Evolutionary conservation across 1,140 invertebrate species (phyloP).

Genomic region (Drosophila ohnishii): DNA sequence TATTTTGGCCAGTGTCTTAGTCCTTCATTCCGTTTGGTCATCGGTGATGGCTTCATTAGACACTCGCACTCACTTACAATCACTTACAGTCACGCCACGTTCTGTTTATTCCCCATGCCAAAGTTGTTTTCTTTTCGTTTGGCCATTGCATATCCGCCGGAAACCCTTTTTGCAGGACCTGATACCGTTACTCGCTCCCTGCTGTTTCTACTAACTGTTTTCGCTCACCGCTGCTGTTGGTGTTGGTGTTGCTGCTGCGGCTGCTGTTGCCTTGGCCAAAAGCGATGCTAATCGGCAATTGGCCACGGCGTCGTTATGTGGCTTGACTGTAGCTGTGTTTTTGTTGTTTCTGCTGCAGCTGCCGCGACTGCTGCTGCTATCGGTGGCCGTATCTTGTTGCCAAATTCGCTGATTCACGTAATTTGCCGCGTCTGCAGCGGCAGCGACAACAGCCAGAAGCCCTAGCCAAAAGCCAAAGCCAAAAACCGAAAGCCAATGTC

Average conservation of each 20-base stretch:
- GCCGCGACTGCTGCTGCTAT: constrained; percentile 27
- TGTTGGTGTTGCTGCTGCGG: neutral
- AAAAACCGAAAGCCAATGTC: constrained; percentile 31
- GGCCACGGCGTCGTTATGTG: constrained; percentile 65
- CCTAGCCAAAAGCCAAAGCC: constrained; percentile 24
- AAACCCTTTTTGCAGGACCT: constrained; percentile 11
- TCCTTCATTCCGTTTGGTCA: constrained; percentile 24
- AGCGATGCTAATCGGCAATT: constrained; percentile 74
- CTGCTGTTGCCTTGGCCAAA: constrained; percentile 25
- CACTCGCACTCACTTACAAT: constrained; percentile 52
- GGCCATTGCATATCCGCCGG: constrained; percentile 32
- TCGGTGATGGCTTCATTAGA: constrained; percentile 48
- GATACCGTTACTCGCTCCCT: constrained; percentile 7
- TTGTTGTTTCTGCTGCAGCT: constrained; percentile 26
- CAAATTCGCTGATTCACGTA: constrained; percentile 66
- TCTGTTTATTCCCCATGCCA: constrained; percentile 15
- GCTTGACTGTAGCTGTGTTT: constrained; percentile 26
- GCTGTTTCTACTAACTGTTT: constrained; percentile 23
- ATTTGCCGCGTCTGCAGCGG: constrained; percentile 48
- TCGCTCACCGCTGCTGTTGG: constrained; percentile 18
- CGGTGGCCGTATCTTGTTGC: constrained; percentile 59
- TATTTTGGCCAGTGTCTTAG: neutral
- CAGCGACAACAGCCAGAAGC: constrained; percentile 33
- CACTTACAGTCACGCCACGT: constrained; percentile 48
- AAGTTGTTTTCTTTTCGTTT: constrained; percentile 21